Evolutionary conservation across 2,888 invertebrate genomes (phyloP), one percentile per base, ranked within the genome.

Genomic region (Andrena marginata): DNA sequence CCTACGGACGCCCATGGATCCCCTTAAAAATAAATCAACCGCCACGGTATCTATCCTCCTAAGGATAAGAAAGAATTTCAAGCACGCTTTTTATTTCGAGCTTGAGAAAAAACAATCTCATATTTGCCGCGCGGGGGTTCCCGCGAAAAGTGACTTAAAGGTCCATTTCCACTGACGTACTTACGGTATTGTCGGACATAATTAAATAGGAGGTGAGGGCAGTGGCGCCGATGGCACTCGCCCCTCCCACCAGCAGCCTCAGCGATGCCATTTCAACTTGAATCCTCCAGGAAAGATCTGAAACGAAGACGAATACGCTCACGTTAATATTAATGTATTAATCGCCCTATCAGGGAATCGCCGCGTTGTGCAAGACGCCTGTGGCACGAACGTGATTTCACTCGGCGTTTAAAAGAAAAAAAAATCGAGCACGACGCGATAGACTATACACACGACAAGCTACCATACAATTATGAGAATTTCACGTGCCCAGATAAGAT

Each of bases 191-290:
- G 91, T 96, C 96, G 2, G 95, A 95, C 48, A 95, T 93, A 59
- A 96, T 92, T 64, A 96, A 95, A 95, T 96, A 96, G 16, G 95
- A 95, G 0, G 96, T 95, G 20, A 96, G 87, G 54, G 95, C 96
- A 81, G 96, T 96, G 16, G 96, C 95, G 63, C 95, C 95, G 20
- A 96, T 95, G 1, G 96, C 95, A 82, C 96, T 94, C 69, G 96
- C 95, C 56, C 96, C 95, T 29, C 96, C 94, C 81, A 96, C 94
- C 84, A 96, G 92, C 92, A 95, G 83, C 85, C 90, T 91, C 72
- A 93, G 82, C 71, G 92, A 91, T 63, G 93, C 92, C 93, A 93
- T 93, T 69, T 64, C 89, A 35, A 23, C 49, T 62, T 80, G 69
- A 62, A 85, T 85, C 71, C 83, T 75, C 31, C 75, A 6, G 49